phyloP scores from a whole-genome alignment of 2,113 vertebrate genomes.

The Sphyrna mokarran region DNA sequence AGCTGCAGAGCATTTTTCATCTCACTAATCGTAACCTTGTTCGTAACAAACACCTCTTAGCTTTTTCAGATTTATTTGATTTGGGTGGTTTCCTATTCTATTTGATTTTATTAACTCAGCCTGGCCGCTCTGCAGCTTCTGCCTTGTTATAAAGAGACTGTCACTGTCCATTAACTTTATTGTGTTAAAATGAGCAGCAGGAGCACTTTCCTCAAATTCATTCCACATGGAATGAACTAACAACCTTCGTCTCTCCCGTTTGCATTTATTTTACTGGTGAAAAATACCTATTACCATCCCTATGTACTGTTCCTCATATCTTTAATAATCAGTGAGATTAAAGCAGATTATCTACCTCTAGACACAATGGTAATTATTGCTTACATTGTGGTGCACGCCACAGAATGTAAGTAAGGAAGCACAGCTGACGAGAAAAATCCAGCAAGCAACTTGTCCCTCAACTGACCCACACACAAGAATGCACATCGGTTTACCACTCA shows the following conservation, averaged over 20 bases:
- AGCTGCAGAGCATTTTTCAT: background rate
- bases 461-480: background rate
- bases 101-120: conserved; percentile 12
- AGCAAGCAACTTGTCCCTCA: background rate
- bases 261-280: background rate
- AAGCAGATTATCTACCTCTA: background rate
- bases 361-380: background rate
- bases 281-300: background rate
- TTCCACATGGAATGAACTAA: background rate
- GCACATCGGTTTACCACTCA: background rate
- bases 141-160: background rate
- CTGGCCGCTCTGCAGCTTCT: background rate
- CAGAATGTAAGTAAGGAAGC: background rate
- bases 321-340: background rate
- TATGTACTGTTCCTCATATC: background rate
- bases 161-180: conserved; percentile 31
- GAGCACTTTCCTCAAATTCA: background rate
- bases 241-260: background rate
- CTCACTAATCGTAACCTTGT: background rate
- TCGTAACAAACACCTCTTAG: background rate
- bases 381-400: background rate
- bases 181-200: background rate
- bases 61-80: conserved; percentile 18
- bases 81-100: background rate
- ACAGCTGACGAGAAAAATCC: background rate